These are phyloP conservation scores for Panonychus citri DNA, from an alignment of 1,140 invertebrate genomes.

Conservation along the genomic window DNA sequence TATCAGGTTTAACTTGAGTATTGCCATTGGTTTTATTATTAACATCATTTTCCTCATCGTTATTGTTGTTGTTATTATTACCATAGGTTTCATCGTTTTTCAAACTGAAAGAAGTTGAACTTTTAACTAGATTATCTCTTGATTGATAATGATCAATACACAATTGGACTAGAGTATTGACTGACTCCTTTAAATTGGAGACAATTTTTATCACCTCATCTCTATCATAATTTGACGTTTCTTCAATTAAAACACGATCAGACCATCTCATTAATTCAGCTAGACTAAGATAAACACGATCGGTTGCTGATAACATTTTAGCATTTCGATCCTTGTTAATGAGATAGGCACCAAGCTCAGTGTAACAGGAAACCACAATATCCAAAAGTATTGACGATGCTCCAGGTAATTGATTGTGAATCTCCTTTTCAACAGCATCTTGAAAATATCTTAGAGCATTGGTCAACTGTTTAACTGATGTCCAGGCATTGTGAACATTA, in stretches of 20 bases:
- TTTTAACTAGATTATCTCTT: too few relatives aligned
- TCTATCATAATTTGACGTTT: slow-evolving; percentile 34
- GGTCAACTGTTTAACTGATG: slow-evolving; percentile 9
- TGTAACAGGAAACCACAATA: slow-evolving; percentile 64
- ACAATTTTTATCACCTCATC: slow-evolving; percentile 50
- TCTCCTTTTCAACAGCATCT: slow-evolving; percentile 65
- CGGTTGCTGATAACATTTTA: slow-evolving; percentile 44
- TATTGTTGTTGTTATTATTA: too few relatives aligned
- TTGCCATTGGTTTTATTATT: too few relatives aligned
- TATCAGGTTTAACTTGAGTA: too few relatives aligned
- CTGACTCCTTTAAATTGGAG: slow-evolving; percentile 46
- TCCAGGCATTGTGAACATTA: background rate
- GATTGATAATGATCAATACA: slow-evolving; percentile 15
- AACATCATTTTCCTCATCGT: too few relatives aligned
- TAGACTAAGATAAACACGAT: slow-evolving; percentile 58
- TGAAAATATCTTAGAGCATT: slow-evolving; percentile 60
- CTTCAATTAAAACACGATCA: slow-evolving; percentile 57
- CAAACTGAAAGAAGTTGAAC: too few relatives aligned
- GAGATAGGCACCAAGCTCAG: slow-evolving; percentile 37
- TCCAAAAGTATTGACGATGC: slow-evolving; percentile 77
- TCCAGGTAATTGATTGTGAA: slow-evolving; percentile 63
- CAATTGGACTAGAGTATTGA: slow-evolving; percentile 30
- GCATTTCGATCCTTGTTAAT: slow-evolving; percentile 35
- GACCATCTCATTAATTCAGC: slow-evolving; percentile 66
- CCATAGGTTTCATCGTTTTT: too few relatives aligned